A percentile compares a stretch with the other conserved stretches of the same genome.
These are phyloP conservation scores for Ailuropoda melanoleuca DNA, from an alignment of 2,113 vertebrate species.

Conservation along the genomic window DNA sequence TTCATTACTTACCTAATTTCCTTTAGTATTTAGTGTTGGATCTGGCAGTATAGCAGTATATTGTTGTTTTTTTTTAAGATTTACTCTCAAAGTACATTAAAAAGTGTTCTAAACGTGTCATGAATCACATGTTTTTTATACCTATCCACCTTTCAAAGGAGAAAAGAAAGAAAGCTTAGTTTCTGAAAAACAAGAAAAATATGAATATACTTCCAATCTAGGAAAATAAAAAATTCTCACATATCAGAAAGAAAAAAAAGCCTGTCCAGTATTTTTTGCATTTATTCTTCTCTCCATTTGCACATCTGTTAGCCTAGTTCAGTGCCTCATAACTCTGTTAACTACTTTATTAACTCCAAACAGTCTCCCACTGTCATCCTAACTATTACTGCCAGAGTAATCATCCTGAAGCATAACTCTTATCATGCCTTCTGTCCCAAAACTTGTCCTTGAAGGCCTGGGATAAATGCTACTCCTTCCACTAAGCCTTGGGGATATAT, in stretches of 20 bases:
- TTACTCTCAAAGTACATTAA: not conserved
- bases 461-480: not conserved
- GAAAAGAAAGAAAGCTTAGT: slow-evolving; percentile 14
- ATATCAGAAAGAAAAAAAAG: not conserved
- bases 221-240: not conserved
- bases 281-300: slow-evolving; percentile 2
- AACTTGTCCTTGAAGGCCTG: not conserved
- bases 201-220: slow-evolving; percentile 3
- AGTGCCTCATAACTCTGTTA: not conserved
- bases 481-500: not conserved
- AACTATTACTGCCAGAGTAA: not conserved
- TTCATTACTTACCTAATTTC: not conserved
- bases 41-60: not conserved
- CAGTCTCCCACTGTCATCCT: not conserved
- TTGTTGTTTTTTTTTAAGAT: not conserved
- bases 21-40: not conserved
- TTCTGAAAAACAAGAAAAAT: slow-evolving; percentile 46
- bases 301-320: not conserved
- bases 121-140: slow-evolving; percentile 39
- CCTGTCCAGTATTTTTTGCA: not conserved
- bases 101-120: not conserved
- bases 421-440: not conserved
- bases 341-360: not conserved
- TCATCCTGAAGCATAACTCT: not conserved
- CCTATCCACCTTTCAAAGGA: not conserved